Percentiles rank a stretch among this genome's conserved stretches.
phyloP scores from a whole-genome alignment of 2,797 vertebrate species.

The Enteromius unitaeniatus region DNA sequence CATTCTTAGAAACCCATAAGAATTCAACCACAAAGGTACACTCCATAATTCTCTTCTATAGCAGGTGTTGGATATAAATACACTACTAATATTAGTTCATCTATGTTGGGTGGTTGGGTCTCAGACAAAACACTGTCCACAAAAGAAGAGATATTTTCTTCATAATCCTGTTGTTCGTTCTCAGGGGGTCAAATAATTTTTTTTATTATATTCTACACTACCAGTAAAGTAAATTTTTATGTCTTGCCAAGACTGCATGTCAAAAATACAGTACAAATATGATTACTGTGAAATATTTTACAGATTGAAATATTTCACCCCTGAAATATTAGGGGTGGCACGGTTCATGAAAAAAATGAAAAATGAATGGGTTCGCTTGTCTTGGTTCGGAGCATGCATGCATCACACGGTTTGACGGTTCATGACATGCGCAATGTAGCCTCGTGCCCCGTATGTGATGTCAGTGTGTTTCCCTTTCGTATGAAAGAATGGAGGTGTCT shows the following conservation, averaged over 20 bases:
- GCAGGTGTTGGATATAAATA: conserved; percentile 61
- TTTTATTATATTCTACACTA: neutral
- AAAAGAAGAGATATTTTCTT: neutral
- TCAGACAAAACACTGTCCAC: neutral
- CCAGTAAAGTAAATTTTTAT: neutral
- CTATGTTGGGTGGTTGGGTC: neutral
- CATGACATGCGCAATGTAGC: no score
- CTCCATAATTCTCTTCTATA: conserved; percentile 6
- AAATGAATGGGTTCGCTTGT: no score
- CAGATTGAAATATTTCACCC: neutral
- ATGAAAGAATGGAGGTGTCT: no score
- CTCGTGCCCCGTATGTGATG: no score
- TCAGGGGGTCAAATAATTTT: neutral
- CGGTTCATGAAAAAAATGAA: no score
- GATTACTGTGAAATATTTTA: neutral
- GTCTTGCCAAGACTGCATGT: neutral
- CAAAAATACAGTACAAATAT: neutral
- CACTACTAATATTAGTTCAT: conserved; percentile 41
- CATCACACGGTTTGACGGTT: no score
- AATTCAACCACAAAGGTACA: conserved; percentile 6
- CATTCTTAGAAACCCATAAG: neutral
- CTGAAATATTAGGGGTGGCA: no score
- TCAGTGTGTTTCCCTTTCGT: no score
- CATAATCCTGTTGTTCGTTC: neutral
- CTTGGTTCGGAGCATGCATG: no score